These are phyloP conservation scores for Semnornis frantzii DNA, from an alignment of 2,113 vertebrate genomes.

Conservation along the genomic window DNA sequence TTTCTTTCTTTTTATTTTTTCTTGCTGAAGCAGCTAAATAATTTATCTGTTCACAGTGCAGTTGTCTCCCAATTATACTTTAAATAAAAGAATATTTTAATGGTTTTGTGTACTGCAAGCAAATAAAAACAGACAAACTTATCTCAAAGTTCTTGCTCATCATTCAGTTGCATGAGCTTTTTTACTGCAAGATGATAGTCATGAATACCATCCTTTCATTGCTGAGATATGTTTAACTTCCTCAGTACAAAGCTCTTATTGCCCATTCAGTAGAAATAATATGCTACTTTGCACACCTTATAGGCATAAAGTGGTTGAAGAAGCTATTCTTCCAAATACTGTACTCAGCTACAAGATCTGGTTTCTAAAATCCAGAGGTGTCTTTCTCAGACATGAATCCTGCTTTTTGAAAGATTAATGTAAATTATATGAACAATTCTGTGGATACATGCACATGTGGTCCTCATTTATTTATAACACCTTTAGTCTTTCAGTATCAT, in stretches of 20 bases:
- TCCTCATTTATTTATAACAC: neutral
- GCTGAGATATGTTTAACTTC: constrained; percentile 13
- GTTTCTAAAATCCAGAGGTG: constrained; percentile 34
- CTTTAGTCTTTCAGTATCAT: neutral
- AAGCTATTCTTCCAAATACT: constrained; percentile 36
- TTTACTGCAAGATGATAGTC: neutral
- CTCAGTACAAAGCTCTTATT: constrained; percentile 31
- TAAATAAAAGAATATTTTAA: constrained; percentile 54
- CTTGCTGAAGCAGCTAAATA: constrained; percentile 1
- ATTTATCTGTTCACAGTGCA: constrained; percentile 1
- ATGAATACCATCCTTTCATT: constrained; percentile 30
- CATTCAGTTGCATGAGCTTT: constrained; percentile 15
- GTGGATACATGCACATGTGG: neutral
- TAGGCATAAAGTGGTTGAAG: constrained; percentile 13
- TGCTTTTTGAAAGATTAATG: neutral
- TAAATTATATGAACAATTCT: neutral
- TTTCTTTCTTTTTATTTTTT: neutral
- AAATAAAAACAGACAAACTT: constrained; percentile 48
- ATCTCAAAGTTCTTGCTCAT: constrained; percentile 50
- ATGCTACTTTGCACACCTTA: constrained; percentile 14
- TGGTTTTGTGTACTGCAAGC: neutral
- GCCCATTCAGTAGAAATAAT: constrained; percentile 53
- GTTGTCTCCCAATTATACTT: constrained; percentile 47
- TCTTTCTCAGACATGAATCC: neutral
- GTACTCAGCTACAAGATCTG: neutral